Base-by-base conservation (phyloP, 2,888 invertebrate species). In the Hirudinaria manillensis region DNA sequence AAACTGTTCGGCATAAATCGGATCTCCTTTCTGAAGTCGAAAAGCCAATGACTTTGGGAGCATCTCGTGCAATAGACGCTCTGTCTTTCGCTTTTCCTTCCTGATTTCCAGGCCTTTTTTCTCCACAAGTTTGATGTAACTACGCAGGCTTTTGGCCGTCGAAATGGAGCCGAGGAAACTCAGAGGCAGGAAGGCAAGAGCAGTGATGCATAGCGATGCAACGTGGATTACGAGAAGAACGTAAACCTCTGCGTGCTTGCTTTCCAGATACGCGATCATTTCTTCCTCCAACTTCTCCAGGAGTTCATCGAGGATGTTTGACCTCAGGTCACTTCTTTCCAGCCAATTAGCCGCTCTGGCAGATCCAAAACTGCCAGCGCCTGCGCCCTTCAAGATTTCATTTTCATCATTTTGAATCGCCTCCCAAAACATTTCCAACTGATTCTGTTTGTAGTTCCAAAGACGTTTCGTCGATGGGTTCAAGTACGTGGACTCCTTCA, bases 1-100 rank as follows among this genome's bases (percentile, higher is more conserved):
- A 55, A 70, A 78, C 55, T 75, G 70, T 38, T 78, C 77, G 2
- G 78, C 74, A 21, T 45, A 72, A 21, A 77, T 55, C 24, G 70
- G 68, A 19, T 77, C 77, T 70, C 78, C 78, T 38, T 71, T 68
- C 56, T 68, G 70, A 65, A 78, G 65, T 19, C 68, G 55, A 19
- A 70, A 74, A 19, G 77, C 76, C 55, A 77, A 38, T 4, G 70
- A 53, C 56, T 55, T 36, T 3, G 77, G 77, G 24, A 77, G 66
- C 74, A 77, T 76, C 65, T 77, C 74, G 32, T 76, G 75, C 21
- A 76, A 55, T 1, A 77, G 32, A 7, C 55, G 65, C 61, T 77
- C 77, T 19, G 76, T 76, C 24, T 74, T 72, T 21, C 72, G n/a
- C 67, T 76, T 77, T 68, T 77, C 74, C 29, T 68, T 32, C 45